phyloP scores from a whole-genome alignment of 2,888 invertebrate species.

The Ornithoptera alexandrae region DNA sequence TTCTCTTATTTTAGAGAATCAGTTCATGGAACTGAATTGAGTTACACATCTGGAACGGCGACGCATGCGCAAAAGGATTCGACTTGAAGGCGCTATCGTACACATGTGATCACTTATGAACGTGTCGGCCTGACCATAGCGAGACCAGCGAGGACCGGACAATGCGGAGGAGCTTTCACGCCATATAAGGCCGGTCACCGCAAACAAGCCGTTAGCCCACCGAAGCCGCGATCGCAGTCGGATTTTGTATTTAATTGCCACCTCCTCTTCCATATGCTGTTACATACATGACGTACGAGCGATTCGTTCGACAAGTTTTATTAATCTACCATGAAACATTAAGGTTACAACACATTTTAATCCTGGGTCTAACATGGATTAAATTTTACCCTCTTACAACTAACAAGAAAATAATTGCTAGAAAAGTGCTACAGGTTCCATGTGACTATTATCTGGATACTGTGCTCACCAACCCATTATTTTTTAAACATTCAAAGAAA shows the following conservation, averaged over 20 bases:
- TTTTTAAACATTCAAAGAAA: too few species aligned
- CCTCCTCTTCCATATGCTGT: constrained; percentile 56
- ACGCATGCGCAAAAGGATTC: constrained; percentile 1
- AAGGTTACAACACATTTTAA: not conserved
- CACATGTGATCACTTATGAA: constrained; percentile 43
- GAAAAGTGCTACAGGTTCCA: too few species aligned
- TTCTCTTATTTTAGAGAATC: not conserved
- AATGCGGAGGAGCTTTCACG: constrained; percentile 75
- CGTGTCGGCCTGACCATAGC: constrained; percentile 59
- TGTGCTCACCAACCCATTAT: too few species aligned
- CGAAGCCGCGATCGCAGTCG: constrained; percentile 61
- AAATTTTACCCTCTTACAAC: not conserved
- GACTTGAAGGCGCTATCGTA: constrained; percentile 23
- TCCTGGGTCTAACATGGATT: not conserved
- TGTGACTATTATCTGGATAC: too few species aligned
- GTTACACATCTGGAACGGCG: constrained; percentile 10
- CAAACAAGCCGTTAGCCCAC: constrained; percentile 70
- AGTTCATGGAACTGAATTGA: constrained; percentile 1
- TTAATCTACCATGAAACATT: not conserved
- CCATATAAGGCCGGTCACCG: constrained; percentile 67
- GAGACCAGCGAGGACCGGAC: constrained; percentile 61
- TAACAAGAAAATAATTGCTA: too few species aligned
- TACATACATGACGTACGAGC: constrained; percentile 28
- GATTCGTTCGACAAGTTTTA: not conserved
- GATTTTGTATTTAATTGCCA: constrained; percentile 74